These are phyloP conservation scores for Rhyacophila brunnea DNA, from an alignment of 1,140 invertebrate genomes.

Conservation along the genomic window DNA sequence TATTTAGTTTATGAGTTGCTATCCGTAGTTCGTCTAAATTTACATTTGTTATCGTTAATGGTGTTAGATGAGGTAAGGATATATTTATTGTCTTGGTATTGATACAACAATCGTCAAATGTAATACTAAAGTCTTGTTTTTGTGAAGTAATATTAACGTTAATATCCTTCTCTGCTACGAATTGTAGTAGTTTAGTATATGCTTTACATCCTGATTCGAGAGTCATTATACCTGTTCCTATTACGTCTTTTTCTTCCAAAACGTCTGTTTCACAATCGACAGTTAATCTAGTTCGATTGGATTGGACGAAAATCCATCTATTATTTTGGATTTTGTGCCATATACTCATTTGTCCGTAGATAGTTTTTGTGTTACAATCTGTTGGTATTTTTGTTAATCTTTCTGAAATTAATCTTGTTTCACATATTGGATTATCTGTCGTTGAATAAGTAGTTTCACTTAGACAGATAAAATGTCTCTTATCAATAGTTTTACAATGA, in stretches of 20 bases:
- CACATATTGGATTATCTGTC: not conserved
- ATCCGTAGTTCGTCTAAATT: constrained; percentile 4
- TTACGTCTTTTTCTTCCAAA: too few relatives aligned
- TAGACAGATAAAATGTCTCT: not conserved
- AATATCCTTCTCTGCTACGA: too few relatives aligned
- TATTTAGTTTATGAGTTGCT: constrained; percentile 1
- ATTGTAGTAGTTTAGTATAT: too few relatives aligned
- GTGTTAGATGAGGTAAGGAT: not conserved
- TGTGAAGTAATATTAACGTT: too few relatives aligned
- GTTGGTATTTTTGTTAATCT: constrained; percentile 2
- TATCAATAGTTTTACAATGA: not conserved
- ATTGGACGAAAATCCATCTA: constrained; percentile 3
- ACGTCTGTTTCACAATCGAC: too few relatives aligned
- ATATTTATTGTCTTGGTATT: not conserved
- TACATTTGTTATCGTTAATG: not conserved
- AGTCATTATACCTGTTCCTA: too few relatives aligned
- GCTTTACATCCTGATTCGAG: too few relatives aligned
- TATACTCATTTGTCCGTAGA: not conserved
- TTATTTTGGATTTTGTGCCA: constrained; percentile 1
- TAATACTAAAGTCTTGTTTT: not conserved
- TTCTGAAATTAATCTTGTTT: not conserved
- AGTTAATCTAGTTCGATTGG: not conserved
- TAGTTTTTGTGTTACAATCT: not conserved
- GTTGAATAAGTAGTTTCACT: not conserved
- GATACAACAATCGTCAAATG: constrained; percentile 6